phyloP scores from a whole-genome alignment of 1,140 invertebrate species.

The Antheraea pernyi region DNA sequence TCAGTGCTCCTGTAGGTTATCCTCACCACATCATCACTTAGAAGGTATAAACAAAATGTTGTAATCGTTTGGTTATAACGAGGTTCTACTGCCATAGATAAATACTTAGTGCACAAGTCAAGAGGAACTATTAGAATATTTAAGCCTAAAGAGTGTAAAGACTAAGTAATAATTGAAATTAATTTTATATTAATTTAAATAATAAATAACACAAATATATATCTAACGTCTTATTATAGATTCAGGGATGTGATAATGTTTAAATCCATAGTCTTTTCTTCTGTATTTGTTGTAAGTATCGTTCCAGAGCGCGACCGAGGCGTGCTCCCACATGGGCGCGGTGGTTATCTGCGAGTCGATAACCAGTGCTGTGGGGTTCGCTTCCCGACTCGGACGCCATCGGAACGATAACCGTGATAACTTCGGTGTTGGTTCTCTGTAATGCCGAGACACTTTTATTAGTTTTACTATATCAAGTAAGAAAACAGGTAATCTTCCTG shows the following conservation, averaged over 20 bases:
- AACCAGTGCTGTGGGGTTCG: slow-evolving; percentile 54
- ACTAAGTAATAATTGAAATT: no score
- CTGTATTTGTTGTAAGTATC: slow-evolving; percentile 60
- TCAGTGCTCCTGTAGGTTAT: no score
- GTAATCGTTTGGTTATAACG: no score
- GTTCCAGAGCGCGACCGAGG: slow-evolving; percentile 54
- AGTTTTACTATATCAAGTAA: no score
- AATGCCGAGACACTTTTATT: slow-evolving; percentile 15
- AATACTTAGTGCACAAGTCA: no score
- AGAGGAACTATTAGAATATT: no score
- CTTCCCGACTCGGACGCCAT: slow-evolving; percentile 46
- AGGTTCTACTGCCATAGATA: no score
- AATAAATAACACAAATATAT: neutral
- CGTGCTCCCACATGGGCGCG: slow-evolving; percentile 50
- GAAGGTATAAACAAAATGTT: no score
- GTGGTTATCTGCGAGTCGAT: slow-evolving; percentile 47
- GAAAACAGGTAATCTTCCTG: no score
- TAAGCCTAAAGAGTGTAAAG: no score
- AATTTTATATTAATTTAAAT: neutral
- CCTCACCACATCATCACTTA: no score
- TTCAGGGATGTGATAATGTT: slow-evolving; percentile 4
- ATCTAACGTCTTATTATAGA: neutral
- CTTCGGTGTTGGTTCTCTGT: slow-evolving; percentile 58
- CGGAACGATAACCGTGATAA: slow-evolving; percentile 44
- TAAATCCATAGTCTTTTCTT: slow-evolving; percentile 48